These are phyloP conservation scores for Drosophila prostipennis DNA, from an alignment of 2,888 invertebrate species.

Conservation along the genomic window DNA sequence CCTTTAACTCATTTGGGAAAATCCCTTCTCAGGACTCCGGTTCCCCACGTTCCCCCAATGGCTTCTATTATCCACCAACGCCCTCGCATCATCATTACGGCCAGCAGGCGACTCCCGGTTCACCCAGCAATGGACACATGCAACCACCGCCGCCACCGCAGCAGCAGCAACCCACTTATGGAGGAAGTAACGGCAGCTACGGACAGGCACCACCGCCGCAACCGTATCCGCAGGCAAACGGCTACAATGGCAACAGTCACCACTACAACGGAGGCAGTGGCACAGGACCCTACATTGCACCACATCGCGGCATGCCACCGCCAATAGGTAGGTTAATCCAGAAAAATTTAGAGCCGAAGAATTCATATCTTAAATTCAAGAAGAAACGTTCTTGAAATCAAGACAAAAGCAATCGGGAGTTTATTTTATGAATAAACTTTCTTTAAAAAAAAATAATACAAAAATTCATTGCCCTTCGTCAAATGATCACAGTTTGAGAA, in stretches of 20 bases:
- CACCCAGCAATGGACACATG: constrained; percentile 67
- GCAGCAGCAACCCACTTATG: constrained; percentile 70
- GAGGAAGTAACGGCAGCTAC: constrained; percentile 69
- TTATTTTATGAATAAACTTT: too few species aligned
- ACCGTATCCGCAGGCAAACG: constrained; percentile 77
- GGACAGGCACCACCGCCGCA: constrained; percentile 70
- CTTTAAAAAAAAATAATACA: too few species aligned
- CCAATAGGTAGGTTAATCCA: constrained; percentile 77
- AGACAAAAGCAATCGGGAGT: too few species aligned
- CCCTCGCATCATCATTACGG: constrained; percentile 84
- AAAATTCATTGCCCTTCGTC: too few species aligned
- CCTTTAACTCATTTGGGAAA: neutral
- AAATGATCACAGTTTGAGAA: too few species aligned
- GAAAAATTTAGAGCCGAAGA: too few species aligned
- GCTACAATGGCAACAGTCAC: constrained; percentile 82
- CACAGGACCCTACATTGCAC: constrained; percentile 83
- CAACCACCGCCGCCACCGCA: constrained; percentile 40
- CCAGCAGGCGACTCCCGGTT: constrained; percentile 81
- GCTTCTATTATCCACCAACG: constrained; percentile 84
- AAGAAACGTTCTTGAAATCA: too few species aligned
- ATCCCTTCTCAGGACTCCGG: constrained; percentile 78
- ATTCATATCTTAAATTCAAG: too few species aligned
- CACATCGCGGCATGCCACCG: constrained; percentile 83
- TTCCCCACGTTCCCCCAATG: constrained; percentile 84
- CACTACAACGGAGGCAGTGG: constrained; percentile 83